Base-by-base conservation (phyloP, 1,140 invertebrate genomes). In the Anoplophora glabripennis region DNA sequence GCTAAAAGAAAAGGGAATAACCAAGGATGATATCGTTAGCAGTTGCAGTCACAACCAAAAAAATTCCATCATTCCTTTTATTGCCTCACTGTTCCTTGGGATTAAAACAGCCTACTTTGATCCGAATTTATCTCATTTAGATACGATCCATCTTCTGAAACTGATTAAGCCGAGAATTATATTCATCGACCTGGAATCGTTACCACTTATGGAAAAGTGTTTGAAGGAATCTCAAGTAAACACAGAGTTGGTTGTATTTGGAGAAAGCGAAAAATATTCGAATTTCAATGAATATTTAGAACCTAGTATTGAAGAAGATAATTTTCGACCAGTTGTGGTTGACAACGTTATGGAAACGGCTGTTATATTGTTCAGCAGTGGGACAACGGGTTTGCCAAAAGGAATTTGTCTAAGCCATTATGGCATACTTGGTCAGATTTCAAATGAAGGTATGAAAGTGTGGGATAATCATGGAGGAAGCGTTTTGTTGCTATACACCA, bases 321-420 rank as follows among this genome's bases (percentile, higher is more conserved):
- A 49, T 10, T 73, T 71, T 46, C 47, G 53, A 47, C 72, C 72
- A 35, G 37, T 49, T 18, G 51, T 36, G 34, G 53, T 68, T 11
- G 41, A 65, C 1, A 46, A 62, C 48, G 28, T 62, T 28, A 11
- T 57, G 8, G 66, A 72, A 36, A 76, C 66, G 0, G 71, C 68
- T 7, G 40, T 71, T 0, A 71, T 81, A 7, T 34, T 79, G n/a
- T 79, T 73, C 53, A 81, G 86, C 0, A 89, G 86, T 66, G 89
- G 89, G 3, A 89, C 88, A 4, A 90, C 87, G 35, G 88, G 88
- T 38, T 73, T 83, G 34, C 88, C 89, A 0, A 92, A 92, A 75
- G 87, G 87, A 7, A 86, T 88, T 0, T 81, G 85, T 68, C 65
- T 89, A 1, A 84, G 84, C 1, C 86, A 90, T 61, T 45, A 15